These are phyloP conservation scores for Cotesia vestalis DNA, from an alignment of 1,140 invertebrate species.

Conservation along the genomic window DNA sequence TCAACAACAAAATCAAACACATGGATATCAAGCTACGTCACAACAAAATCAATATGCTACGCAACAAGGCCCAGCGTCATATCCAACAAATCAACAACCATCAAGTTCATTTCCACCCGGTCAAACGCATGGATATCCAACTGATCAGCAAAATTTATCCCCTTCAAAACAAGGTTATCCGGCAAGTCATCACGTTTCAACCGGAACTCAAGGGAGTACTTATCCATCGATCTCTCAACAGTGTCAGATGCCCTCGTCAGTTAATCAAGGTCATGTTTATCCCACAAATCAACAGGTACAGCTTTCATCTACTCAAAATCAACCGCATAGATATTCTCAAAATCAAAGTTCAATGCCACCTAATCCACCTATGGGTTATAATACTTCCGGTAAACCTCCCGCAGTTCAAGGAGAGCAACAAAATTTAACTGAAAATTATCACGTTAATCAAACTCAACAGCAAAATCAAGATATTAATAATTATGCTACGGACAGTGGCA, in stretches of 20 bases:
- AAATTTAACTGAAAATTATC: slow-evolving; percentile 48
- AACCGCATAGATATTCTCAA: slow-evolving; percentile 48
- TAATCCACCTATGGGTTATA: slow-evolving; percentile 46
- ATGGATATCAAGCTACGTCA: neutral
- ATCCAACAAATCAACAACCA: slow-evolving; percentile 41
- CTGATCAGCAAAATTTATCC: slow-evolving; percentile 44
- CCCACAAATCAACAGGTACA: slow-evolving; percentile 16
- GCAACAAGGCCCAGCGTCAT: slow-evolving; percentile 39
- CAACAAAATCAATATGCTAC: neutral
- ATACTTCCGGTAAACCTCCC: slow-evolving; percentile 39
- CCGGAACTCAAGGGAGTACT: slow-evolving; percentile 34
- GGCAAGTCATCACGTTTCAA: slow-evolving; percentile 39
- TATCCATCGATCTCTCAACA: slow-evolving; percentile 42
- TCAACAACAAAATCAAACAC: slow-evolving; percentile 5
- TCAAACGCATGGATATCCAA: slow-evolving; percentile 46
- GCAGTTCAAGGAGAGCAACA: slow-evolving; percentile 44
- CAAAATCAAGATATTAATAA: slow-evolving; percentile 45
- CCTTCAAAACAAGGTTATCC: slow-evolving; percentile 47
- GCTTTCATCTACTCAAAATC: slow-evolving; percentile 29
- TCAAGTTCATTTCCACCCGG: slow-evolving; percentile 31
- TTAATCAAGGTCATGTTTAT: slow-evolving; percentile 19
- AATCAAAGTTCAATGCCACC: slow-evolving; percentile 42
- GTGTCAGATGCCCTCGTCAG: slow-evolving; percentile 35
- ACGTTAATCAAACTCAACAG: slow-evolving; percentile 43
- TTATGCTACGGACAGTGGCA: slow-evolving; percentile 44